These are phyloP conservation scores for Ibycter americanus DNA, from an alignment of 2,797 vertebrate species.

Conservation along the genomic window DNA sequence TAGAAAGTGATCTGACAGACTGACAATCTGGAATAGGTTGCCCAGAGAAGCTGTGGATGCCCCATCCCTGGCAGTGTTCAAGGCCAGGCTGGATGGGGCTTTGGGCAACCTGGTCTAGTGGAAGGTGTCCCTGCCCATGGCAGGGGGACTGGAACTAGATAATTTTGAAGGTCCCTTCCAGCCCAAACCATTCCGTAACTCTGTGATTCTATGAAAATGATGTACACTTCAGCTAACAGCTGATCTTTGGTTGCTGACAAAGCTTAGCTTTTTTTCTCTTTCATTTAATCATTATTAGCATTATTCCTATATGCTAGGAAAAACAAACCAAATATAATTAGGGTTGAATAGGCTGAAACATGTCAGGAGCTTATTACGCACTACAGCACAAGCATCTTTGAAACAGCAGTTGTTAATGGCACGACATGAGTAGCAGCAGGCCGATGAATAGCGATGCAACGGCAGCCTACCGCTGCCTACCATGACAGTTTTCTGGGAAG, in stretches of 20 bases:
- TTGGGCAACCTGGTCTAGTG: not conserved
- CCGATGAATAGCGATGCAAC: not conserved
- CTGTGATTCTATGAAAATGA: not conserved
- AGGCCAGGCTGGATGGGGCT: not conserved
- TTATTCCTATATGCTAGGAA: not conserved
- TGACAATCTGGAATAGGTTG: not conserved
- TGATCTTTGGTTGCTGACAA: not conserved
- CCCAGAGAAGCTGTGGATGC: not conserved
- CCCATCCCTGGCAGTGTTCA: not conserved
- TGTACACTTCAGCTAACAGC: not conserved
- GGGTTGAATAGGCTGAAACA: not conserved
- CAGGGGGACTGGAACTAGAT: too few species aligned
- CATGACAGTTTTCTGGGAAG: not conserved
- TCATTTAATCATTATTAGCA: not conserved
- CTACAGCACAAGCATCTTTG: not conserved
- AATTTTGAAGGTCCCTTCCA: too few species aligned
- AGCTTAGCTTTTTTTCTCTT: not conserved
- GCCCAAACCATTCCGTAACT: not conserved
- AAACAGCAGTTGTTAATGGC: not conserved
- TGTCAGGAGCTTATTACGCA: not conserved
- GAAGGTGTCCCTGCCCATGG: not conserved
- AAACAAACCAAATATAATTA: not conserved
- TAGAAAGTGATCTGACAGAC: not conserved
- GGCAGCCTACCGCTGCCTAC: rapidly evolving
- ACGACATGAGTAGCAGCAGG: not conserved